These are phyloP conservation scores for Ciconia nigra DNA, from an alignment of 2,797 vertebrate species.

Conservation along the genomic window DNA sequence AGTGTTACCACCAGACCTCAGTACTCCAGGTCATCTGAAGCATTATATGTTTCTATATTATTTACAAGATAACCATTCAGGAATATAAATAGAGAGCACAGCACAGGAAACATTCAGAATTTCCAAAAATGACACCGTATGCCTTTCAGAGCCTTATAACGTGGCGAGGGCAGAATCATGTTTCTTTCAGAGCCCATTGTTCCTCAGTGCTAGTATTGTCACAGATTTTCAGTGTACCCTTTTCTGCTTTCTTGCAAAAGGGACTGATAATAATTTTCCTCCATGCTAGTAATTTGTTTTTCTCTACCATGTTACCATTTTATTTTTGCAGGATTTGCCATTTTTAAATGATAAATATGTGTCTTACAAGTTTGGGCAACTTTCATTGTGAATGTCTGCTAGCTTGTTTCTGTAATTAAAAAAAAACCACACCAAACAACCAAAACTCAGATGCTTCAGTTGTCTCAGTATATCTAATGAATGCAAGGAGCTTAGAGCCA, in stretches of 20 bases:
- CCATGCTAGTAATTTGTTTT: neutral
- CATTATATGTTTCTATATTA: neutral
- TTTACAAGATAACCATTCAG: neutral
- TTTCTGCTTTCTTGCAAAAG: neutral
- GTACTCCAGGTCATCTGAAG: neutral
- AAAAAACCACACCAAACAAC: neutral
- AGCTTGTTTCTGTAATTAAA: neutral
- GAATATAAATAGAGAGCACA: neutral
- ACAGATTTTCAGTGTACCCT: neutral
- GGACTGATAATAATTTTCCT: neutral
- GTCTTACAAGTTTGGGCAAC: neutral
- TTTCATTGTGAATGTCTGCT: neutral
- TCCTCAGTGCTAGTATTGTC: neutral
- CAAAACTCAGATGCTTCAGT: neutral
- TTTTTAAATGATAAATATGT: neutral
- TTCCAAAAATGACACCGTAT: neutral
- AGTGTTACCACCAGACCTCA: neutral
- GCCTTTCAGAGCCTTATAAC: neutral
- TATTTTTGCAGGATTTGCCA: neutral
- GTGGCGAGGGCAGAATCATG: neutral
- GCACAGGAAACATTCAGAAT: neutral
- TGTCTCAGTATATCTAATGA: neutral
- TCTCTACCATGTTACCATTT: neutral
- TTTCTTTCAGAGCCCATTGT: neutral
- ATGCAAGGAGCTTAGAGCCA: neutral